Percentiles rank a stretch among this genome's conserved stretches.
Evolutionary conservation across 1,140 invertebrate genomes (phyloP).

Genomic region (Lepidurus packardi): DNA sequence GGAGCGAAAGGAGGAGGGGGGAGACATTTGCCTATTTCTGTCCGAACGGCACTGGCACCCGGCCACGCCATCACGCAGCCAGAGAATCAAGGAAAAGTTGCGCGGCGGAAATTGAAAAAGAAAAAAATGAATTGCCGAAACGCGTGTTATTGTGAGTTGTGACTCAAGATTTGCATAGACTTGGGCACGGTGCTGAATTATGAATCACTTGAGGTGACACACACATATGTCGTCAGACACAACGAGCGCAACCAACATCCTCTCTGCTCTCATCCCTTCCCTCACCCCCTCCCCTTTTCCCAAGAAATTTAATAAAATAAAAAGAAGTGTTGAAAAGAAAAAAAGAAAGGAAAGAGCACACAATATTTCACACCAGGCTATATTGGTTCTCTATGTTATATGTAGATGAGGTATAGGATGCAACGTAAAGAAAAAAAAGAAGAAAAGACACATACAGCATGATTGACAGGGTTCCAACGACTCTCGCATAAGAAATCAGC

Average conservation of each 20-base stretch:
- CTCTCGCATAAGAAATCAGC: slow-evolving; percentile 7
- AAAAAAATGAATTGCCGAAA: neutral
- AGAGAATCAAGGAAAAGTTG: neutral
- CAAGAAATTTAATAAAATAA: no score
- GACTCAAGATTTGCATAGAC: slow-evolving; percentile 19
- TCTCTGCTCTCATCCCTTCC: neutral
- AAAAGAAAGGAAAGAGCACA: neutral
- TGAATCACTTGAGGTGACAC: slow-evolving; percentile 21
- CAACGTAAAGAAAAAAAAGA: neutral
- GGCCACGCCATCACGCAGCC: neutral
- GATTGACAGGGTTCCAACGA: slow-evolving; percentile 14
- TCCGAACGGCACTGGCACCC: neutral
- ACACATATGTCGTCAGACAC: slow-evolving; percentile 6
- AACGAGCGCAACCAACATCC: slow-evolving; percentile 10
- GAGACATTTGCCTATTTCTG: slow-evolving; percentile 13
- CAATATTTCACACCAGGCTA: neutral
- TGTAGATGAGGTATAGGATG: neutral
- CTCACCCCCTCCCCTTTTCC: neutral
- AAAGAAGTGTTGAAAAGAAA: neutral
- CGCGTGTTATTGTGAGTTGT: slow-evolving; percentile 1
- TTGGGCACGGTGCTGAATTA: slow-evolving; percentile 21
- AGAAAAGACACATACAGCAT: neutral
- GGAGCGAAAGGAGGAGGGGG: neutral
- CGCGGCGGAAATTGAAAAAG: neutral
- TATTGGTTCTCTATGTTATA: neutral